These are phyloP conservation scores for Scaptomyza polygonia DNA, from an alignment of 2,888 invertebrate genomes.

Conservation along the genomic window DNA sequence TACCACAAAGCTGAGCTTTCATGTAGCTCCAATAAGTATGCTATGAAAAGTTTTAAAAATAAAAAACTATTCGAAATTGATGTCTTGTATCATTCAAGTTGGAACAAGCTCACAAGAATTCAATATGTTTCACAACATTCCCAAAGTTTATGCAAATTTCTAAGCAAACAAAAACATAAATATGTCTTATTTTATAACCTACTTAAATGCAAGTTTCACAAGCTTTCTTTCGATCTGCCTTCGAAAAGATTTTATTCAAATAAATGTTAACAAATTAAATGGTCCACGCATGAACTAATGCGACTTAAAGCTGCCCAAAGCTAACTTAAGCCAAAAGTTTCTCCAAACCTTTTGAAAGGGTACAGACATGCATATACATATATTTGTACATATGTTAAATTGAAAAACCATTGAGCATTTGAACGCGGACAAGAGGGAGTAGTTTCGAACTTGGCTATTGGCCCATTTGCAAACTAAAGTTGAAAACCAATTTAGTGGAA, in stretches of 20 bases:
- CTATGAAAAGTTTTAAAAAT: neutral
- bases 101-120: no score
- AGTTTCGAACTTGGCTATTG: slow-evolving; percentile 25
- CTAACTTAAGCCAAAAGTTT: neutral
- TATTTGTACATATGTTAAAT: slow-evolving; percentile 11
- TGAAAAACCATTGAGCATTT: slow-evolving; percentile 1
- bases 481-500: slow-evolving; percentile 72
- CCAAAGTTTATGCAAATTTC: no score
- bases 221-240: neutral
- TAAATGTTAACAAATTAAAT: neutral
- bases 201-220: neutral
- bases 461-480: slow-evolving; percentile 46
- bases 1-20: no score
- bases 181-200: neutral
- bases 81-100: no score
- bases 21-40: neutral
- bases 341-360: slow-evolving; percentile 30
- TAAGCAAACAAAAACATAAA: no score
- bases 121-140: no score
- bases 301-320: neutral
- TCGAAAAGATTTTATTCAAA: neutral
- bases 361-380: neutral
- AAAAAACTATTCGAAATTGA: neutral
- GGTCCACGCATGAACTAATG: neutral
- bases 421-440: neutral